Base-by-base conservation (phyloP, 2,797 vertebrate species). In the Thamnophis elegans region DNA sequence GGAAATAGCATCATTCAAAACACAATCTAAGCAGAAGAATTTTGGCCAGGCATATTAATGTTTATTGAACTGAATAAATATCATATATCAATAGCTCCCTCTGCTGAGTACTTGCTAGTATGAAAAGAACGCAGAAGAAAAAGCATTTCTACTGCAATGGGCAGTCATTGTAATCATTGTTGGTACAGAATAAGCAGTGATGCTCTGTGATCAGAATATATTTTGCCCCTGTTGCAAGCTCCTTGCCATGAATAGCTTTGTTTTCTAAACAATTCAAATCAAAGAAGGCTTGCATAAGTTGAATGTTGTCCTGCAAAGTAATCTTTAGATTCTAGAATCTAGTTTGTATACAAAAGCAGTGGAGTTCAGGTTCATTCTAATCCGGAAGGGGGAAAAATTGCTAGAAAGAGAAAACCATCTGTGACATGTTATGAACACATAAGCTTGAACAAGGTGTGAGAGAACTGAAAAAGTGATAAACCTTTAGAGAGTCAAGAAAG, bases 81-180 rank as follows among this genome's bases (percentile, higher is more conserved):
- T 1, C 0, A 6, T 0, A 5, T 28, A 1, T 0, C 0, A 82
- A 68, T 78, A 56, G 47, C 16, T 68, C 51, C 89, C 88, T 91
- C 93, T 87, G 91, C 90, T 42, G 10, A 25, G 28, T 68, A 87
- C 58, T 16, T 3, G 53, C 3, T 89, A 85, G 18, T 59, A 54
- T n/a, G 56, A 60, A 51, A n/a, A 25, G 0, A 22, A 11, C 25
- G 51, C 3, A 53, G 42, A 86, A 58, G n/a, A 7, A 13, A 54
- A 90, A 90, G 54, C 42, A 54, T 8, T n/a, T n/a, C 59, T n/a
- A 58, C 3, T n/a, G 12, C 86, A 85, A n/a, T 25, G 22, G 16
- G n/a, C 13, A 58, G 32, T 32, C 42, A 42, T 32, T 47, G 47
- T 18, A 28, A 32, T 65, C 16, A 32, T 26, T 14, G 10, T 47